Evolutionary conservation across 2,888 invertebrate species (phyloP).

Genomic region (Altica lythri): DNA sequence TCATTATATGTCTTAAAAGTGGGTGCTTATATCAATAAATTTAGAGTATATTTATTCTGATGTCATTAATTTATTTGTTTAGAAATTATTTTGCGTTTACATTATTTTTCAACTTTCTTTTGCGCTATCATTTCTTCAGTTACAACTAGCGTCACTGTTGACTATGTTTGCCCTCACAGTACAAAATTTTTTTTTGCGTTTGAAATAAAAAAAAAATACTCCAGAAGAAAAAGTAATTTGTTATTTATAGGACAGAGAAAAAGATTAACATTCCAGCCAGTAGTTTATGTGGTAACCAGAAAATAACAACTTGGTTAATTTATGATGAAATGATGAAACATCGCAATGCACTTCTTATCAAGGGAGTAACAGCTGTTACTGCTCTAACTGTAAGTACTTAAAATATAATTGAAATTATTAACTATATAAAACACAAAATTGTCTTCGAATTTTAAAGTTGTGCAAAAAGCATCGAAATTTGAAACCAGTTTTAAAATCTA

Average conservation of each 20-base stretch:
- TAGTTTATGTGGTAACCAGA: constrained; percentile 59
- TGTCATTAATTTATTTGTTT: too few species aligned
- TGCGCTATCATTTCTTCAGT: too few species aligned
- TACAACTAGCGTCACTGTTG: too few species aligned
- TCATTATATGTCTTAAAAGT: too few species aligned
- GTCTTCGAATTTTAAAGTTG: background rate
- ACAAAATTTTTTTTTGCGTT: background rate
- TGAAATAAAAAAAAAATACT: background rate
- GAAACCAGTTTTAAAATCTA: too few species aligned
- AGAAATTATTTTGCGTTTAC: too few species aligned
- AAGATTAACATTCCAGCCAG: constrained; percentile 67
- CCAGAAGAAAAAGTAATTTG: background rate
- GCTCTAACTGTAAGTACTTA: constrained; percentile 68
- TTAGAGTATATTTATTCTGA: too few species aligned
- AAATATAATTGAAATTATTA: background rate
- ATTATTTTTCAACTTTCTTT: too few species aligned
- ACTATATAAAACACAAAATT: too few species aligned
- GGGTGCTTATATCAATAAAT: too few species aligned
- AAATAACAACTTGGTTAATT: constrained; percentile 77
- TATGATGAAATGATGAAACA: constrained; percentile 84
- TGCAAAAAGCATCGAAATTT: background rate
- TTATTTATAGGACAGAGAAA: constrained; percentile 62
- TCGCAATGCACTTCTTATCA: constrained; percentile 71
- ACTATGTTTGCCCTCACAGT: too few species aligned
- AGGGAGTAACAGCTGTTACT: constrained; percentile 81